These are phyloP conservation scores for Lasioglossum figueresi DNA, from an alignment of 2,888 invertebrate genomes.

Conservation along the genomic window DNA sequence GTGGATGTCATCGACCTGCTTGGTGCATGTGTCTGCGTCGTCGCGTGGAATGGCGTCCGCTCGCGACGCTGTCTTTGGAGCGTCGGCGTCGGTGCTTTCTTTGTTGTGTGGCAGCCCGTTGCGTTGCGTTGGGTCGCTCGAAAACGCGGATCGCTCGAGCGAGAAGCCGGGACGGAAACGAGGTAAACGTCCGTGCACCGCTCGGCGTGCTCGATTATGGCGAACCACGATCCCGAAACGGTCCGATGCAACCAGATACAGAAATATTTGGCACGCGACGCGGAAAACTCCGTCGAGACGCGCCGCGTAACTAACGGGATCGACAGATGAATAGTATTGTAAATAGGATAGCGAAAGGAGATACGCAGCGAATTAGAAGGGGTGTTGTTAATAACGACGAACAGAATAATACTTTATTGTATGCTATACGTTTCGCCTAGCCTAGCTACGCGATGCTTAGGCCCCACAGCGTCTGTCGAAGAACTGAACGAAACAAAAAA, in stretches of 20 bases:
- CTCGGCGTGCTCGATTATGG: slow-evolving; percentile 29
- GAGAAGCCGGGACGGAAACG: slow-evolving; percentile 16
- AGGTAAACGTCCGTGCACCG: slow-evolving; percentile 49
- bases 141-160: slow-evolving; percentile 19
- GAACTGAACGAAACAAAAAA: too few species aligned
- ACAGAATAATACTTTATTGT: too few species aligned
- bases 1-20: slow-evolving; percentile 66
- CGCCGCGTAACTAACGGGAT: slow-evolving; percentile 30
- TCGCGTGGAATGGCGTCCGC: slow-evolving; percentile 22
- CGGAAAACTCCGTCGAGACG: slow-evolving; percentile 22
- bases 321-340: slow-evolving; percentile 29
- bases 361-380: too few species aligned
- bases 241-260: slow-evolving; percentile 38
- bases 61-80: slow-evolving; percentile 1
- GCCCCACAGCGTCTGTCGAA: too few species aligned
- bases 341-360: too few species aligned
- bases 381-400: too few species aligned
- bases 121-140: not conserved
- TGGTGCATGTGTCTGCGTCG: slow-evolving; percentile 40
- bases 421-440: too few species aligned
- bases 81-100: slow-evolving; percentile 17
- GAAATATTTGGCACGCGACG: slow-evolving; percentile 56
- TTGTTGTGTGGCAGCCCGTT: not conserved
- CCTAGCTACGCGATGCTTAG: too few species aligned
- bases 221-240: slow-evolving; percentile 14